Evolutionary conservation across 1,140 invertebrate genomes (phyloP), one percentile per base, ranked within the genome.

Genomic region (Papilio polytes): DNA sequence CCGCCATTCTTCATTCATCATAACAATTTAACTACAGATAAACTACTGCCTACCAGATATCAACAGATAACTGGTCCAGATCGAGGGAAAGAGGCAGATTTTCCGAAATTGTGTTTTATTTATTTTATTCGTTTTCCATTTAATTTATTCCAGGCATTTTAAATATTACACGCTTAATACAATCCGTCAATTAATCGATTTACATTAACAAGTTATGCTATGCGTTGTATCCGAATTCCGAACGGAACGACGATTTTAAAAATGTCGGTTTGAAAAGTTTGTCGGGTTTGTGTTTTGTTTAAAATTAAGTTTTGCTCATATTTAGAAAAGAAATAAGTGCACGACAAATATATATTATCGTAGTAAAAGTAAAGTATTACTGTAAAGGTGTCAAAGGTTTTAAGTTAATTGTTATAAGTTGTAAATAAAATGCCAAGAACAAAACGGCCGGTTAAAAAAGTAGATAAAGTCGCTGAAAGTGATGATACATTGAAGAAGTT

Each of bases 1-100:
- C 94, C 94, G 94, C 94, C 94, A 95, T 95, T 94, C 92, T 94
- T 91, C 86, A 83, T 92, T 92, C 94, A 95, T 92, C 93, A 95
- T 94, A 95, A 95, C 93, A 95, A 94, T 91, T 20, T 56, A 20
- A 56, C 53, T 56, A 56, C 53, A 56, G 53, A 56, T 56, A 56
- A 56, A 85, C 85, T 89, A 82, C 48, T 56, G 63, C 12, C 63
- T 66, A 1, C 63, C 63, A 31, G 26, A 31, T 26, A 63, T 66
- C 12, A 0, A 56, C 53, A 56, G 53, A 56, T 56, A n/a, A 15
- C 48, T 15, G 15, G 13, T 51, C 15, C 15, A 51, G 48, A 51
- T 51, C 48, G 13, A 51, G 48, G 15, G 13, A 15, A 51, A 51
- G 13, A 15, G 48, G 2, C 48, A 15, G 53, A 56, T 3, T n/a